These are phyloP conservation scores for Actinopyga echinites DNA, from an alignment of 53 echinoderm and acorn worm species.

Conservation along the genomic window DNA sequence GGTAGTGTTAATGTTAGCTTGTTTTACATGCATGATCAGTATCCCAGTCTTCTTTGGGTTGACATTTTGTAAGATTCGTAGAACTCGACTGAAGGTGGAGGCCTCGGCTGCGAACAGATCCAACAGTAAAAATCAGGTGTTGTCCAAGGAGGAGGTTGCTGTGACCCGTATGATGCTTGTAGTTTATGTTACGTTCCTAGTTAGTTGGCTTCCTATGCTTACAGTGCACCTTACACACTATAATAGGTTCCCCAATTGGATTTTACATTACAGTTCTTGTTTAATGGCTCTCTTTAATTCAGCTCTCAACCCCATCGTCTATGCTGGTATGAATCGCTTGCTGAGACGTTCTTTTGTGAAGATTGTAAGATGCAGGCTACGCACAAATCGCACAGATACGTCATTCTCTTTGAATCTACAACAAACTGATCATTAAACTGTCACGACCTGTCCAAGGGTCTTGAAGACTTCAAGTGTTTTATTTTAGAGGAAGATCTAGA, in stretches of 20 bases:
- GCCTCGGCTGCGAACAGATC: neutral
- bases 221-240: constrained; percentile 14
- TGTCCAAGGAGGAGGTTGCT: constrained; percentile 26
- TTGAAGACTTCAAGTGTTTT: too few species aligned
- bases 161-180: constrained; percentile 38
- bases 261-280: constrained; percentile 3
- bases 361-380: neutral
- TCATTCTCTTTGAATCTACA: neutral
- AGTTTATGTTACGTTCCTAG: neutral
- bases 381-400: neutral
- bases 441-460: too few species aligned
- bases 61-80: constrained; percentile 25
- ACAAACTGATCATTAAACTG: too few species aligned
- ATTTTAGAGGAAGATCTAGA: too few species aligned
- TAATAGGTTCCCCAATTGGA: neutral
- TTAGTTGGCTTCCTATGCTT: constrained; percentile 32
- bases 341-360: constrained; percentile 19
- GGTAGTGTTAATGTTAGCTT: neutral
- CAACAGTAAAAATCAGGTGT: neutral
- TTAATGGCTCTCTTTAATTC: constrained; percentile 17
- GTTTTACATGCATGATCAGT: constrained; percentile 4
- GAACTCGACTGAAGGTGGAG: neutral
- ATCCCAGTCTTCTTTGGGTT: constrained; percentile 24
- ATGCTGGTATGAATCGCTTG: constrained; percentile 35
- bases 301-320: constrained; percentile 26